Percentiles rank a stretch among this genome's conserved stretches.
Evolutionary conservation across 2,113 vertebrate genomes (phyloP).

Genomic region (Prochilodus magdalenae): DNA sequence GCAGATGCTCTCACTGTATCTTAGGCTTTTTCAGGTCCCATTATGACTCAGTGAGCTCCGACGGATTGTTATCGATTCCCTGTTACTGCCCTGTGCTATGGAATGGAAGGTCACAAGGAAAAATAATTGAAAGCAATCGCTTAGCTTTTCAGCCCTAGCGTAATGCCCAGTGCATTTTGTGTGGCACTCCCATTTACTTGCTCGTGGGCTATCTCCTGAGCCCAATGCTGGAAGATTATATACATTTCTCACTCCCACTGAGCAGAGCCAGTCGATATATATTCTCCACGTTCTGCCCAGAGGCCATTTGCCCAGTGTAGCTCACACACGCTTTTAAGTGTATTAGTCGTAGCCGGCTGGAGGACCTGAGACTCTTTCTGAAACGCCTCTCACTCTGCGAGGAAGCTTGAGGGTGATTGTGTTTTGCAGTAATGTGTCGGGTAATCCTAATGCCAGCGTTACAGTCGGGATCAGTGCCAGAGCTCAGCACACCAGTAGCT

Average conservation of each 20-base stretch:
- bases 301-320: slow-evolving; percentile 35
- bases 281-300: slow-evolving; percentile 43
- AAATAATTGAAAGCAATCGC: slow-evolving; percentile 40
- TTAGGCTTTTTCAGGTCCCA: slow-evolving; percentile 28
- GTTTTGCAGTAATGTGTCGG: slow-evolving; percentile 46
- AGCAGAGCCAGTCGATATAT: slow-evolving; percentile 45
- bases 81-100: slow-evolving; percentile 10
- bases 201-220: slow-evolving; percentile 18
- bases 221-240: slow-evolving; percentile 43
- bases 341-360: slow-evolving; percentile 47
- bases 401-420: slow-evolving; percentile 33
- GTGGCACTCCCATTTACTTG: slow-evolving; percentile 15
- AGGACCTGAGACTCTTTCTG: slow-evolving; percentile 25
- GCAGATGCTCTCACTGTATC: slow-evolving; percentile 25
- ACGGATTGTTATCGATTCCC: slow-evolving; percentile 33
- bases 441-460: slow-evolving; percentile 42
- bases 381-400: slow-evolving; percentile 26
- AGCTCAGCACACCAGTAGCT: slow-evolving; percentile 18
- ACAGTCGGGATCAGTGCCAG: slow-evolving; percentile 25
- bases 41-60: slow-evolving; percentile 26
- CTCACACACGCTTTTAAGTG: slow-evolving; percentile 47
- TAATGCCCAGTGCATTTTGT: slow-evolving; percentile 29
- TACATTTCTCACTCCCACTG: slow-evolving; percentile 17
- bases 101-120: slow-evolving; percentile 38
- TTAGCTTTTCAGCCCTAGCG: slow-evolving; percentile 24